Base-by-base conservation (phyloP, 2,888 invertebrate genomes). In the Ganaspis brasiliensis region DNA sequence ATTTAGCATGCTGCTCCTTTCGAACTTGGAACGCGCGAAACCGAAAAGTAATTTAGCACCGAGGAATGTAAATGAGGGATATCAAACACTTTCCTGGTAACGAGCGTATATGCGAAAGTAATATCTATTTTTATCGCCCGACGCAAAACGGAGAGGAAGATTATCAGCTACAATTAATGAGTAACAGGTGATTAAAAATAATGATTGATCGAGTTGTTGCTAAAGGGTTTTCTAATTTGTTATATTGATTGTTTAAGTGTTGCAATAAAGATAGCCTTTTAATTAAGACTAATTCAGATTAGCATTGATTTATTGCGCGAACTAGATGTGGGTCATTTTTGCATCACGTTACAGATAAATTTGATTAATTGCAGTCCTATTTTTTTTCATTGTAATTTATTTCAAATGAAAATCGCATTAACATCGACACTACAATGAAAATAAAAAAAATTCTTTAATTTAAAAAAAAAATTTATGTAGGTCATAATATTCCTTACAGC, bases 31-130 rank as follows among this genome's bases (percentile, higher is more conserved):
- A 67, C 45, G 67, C 24, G 67, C 67, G 67, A 67, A 67, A 67
- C 67, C 67, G 67, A 45, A 67, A 67, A 45, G 45, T 67, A 67
- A 67, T 67, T 67, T 67, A 67, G 67, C 45, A 67, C 67, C 21
- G 8, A 67, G 67, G 67, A 67, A 67, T 67, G 45, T 45, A 67
- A 67, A 67, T 67, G 67, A 67, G 67, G 67, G 9, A 24, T 45
- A 67, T 67, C 63, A 63, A 63, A 63, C 63, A 63, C 40, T 63
- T 67, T 4, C 45, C 9, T 40, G 24, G 67, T 45, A 67, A 67
- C 40, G 24, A 67, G 45, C 45, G 21, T 67, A 24, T 14, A 16
- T 9, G 45, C 26, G 45, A 45, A 24, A 67, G 40, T 24, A 9
- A 24, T 14, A 67, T 45, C 45, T 67, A 67, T 67, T 67, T 67